Percentiles rank a stretch among this genome's conserved stretches.
These are phyloP conservation scores for Lacerta viridis DNA, from an alignment of 2,797 vertebrate species.

Conservation along the genomic window DNA sequence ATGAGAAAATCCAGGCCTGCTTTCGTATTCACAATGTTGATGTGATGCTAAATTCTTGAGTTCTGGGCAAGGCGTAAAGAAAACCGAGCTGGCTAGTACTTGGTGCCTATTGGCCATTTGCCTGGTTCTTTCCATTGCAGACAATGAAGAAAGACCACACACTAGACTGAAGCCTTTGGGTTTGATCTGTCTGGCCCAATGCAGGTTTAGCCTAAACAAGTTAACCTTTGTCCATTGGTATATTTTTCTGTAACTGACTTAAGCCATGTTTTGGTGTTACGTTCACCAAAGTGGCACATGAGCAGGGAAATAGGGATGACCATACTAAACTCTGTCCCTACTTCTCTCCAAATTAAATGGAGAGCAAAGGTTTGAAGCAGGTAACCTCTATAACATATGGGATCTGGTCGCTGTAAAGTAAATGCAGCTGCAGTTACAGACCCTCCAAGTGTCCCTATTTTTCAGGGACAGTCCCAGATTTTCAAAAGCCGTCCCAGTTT, in stretches of 20 bases:
- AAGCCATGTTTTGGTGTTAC: conserved; percentile 37
- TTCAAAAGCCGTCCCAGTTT: too few species aligned
- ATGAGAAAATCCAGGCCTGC: conserved; percentile 41
- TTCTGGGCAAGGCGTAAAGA: conserved; percentile 53
- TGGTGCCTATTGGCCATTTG: conserved; percentile 41
- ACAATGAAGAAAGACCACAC: conserved; percentile 46
- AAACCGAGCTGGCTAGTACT: conserved; percentile 41
- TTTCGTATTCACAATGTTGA: background rate
- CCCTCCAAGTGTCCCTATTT: too few species aligned
- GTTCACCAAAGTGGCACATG: too few species aligned
- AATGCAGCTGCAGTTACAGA: too few species aligned
- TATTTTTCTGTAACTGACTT: background rate
- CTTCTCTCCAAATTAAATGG: too few species aligned
- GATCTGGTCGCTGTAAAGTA: too few species aligned
- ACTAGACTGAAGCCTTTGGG: conserved; percentile 50
- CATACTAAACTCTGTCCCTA: too few species aligned
- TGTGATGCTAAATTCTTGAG: conserved; percentile 50
- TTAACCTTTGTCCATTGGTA: too few species aligned
- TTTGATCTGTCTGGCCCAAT: conserved; percentile 38
- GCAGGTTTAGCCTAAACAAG: background rate
- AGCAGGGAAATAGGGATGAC: too few species aligned
- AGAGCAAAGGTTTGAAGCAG: too few species aligned
- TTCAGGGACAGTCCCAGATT: too few species aligned
- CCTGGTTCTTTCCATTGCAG: conserved; percentile 47
- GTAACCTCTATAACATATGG: too few species aligned